Evolutionary conservation across 2,888 invertebrate genomes (phyloP).

Genomic region (Diarsia mendica): DNA sequence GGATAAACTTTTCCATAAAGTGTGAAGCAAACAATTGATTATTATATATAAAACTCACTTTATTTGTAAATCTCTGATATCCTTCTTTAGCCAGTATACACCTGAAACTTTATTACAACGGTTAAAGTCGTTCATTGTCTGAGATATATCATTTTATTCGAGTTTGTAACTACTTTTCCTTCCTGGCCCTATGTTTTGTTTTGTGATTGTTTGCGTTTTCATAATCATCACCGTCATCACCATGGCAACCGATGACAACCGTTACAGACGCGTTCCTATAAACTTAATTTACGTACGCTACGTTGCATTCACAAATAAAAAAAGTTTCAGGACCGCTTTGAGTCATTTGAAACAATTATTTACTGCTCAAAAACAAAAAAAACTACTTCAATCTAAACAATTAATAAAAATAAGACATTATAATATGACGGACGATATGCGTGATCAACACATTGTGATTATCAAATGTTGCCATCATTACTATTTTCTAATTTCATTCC

Average conservation of each 20-base stretch:
- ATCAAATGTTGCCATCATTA: slow-evolving; percentile 13
- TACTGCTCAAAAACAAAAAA: too few species aligned
- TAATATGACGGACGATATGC: neutral
- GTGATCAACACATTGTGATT: neutral
- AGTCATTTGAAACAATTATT: neutral
- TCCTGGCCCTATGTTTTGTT: neutral
- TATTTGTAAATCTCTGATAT: slow-evolving; percentile 87
- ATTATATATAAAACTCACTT: slow-evolving; percentile 79
- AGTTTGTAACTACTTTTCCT: neutral
- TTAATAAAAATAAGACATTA: neutral
- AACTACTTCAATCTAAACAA: neutral
- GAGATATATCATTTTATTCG: neutral
- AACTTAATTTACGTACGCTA: neutral
- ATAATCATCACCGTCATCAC: slow-evolving; percentile 18
- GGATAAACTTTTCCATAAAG: neutral
- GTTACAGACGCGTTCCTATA: slow-evolving; percentile 1
- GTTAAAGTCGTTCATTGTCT: slow-evolving; percentile 79
- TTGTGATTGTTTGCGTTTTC: slow-evolving; percentile 3
- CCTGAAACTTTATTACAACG: slow-evolving; percentile 84
- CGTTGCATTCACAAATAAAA: neutral
- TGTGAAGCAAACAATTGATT: neutral
- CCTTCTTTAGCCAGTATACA: slow-evolving; percentile 87
- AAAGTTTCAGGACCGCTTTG: neutral
- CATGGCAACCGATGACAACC: slow-evolving; percentile 39
- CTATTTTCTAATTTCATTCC: neutral